Base-by-base conservation (phyloP, 1,140 invertebrate genomes). In the Pseudomyrmex dendroicus region DNA sequence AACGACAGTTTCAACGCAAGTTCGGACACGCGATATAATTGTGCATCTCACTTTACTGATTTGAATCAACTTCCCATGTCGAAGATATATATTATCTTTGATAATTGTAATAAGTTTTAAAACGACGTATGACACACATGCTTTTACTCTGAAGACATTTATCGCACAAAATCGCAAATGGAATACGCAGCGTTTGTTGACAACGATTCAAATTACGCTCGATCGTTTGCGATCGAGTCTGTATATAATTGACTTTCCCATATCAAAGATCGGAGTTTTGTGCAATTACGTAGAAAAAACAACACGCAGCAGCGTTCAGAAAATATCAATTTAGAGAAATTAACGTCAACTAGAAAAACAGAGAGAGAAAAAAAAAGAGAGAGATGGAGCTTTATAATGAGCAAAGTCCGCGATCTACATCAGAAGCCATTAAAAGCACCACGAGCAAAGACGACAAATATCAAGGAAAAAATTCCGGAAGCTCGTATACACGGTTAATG, bases 221-320 rank as follows among this genome's bases (percentile, higher is more conserved):
- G 35, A 57, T 70, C 85, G 66, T 86, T 87, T 73, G 86, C 66
- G 59, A 63, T 59, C 54, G 25, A 7, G 7, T 35, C 5, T 2
- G 2, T 15, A 67, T 15, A 67, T 86, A 87, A 87, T 86, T 83
- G 77, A 85, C 76, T 56, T 54, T 54, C 35, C 20, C 22, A 25
- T 57, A 13, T 20, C 13, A 44, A 56, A 10, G 4, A 77, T 46
- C 2, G 1, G 46, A 67, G 35, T 13, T 78, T 48, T 35, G 25
- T 7, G 72, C 57, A 77, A 68, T 68, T 68, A 78, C 44, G 54
- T 17, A 46, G 17, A 15, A 2, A 44, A 67, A 77, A 52, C 0
- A 52, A 1, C 22, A n/a, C 2, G n/a, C 13, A 15, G 17, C 12
- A 25, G n/a, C n/a, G 64, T 67, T 54, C 61, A 54, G 15, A 46